Conservation (phyloP, 2,113 vertebrate species). For the Orycteropus afer region DNA sequence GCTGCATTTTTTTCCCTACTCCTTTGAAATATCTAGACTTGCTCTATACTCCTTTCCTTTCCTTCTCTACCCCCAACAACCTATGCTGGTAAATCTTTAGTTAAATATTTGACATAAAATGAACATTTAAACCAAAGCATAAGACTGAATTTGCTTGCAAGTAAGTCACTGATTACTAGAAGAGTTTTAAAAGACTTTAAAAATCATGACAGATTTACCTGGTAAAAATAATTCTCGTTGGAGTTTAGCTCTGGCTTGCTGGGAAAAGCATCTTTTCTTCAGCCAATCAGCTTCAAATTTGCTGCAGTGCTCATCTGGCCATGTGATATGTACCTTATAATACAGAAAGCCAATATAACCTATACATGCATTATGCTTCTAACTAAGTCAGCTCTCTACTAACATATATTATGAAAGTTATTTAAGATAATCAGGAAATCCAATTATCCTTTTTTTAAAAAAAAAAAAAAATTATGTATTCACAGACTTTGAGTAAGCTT, state of each 20-base stretch:
- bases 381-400: neutral
- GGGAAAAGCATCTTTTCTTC: constrained; percentile 94
- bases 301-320: constrained; percentile 93
- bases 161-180: neutral
- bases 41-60: neutral
- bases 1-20: neutral
- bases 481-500: neutral
- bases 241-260: constrained; percentile 88
- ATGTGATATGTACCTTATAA: constrained; percentile 90
- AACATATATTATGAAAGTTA: neutral
- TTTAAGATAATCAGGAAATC: neutral
- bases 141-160: neutral
- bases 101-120: neutral
- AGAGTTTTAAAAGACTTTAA: neutral
- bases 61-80: neutral
- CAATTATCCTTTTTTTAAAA: neutral
- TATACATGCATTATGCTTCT: neutral
- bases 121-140: neutral
- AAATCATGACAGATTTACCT: constrained; percentile 82
- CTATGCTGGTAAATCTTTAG: neutral
- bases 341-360: constrained; percentile 51
- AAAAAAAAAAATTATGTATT: neutral
- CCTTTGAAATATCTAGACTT: neutral
- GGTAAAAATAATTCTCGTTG: constrained; percentile 92
- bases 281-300: constrained; percentile 94